Conservation (phyloP, 2,797 vertebrate species). For the Todus mexicanus region DNA sequence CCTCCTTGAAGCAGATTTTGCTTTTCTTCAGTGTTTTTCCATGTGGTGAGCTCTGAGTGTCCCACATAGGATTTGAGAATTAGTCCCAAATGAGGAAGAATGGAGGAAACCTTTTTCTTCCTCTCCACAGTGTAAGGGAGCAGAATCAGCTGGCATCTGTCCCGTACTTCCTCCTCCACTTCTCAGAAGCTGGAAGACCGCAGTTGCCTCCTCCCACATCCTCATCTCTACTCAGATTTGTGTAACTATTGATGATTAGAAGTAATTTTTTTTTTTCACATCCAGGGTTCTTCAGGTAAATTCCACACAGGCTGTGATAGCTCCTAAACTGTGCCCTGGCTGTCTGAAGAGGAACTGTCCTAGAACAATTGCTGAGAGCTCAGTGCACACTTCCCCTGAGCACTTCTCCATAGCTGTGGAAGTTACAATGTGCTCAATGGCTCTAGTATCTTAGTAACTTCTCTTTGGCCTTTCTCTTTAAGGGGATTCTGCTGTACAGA, state of each 20-base stretch:
- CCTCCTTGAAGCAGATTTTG: neutral
- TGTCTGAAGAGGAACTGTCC: slow-evolving; percentile 35
- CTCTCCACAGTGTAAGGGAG: neutral
- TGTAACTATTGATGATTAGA: slow-evolving; percentile 23
- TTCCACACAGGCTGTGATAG: slow-evolving; percentile 33
- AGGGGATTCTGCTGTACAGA: neutral
- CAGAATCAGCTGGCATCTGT: neutral
- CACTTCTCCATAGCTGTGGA: slow-evolving; percentile 51
- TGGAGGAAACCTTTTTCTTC: neutral
- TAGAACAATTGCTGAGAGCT: slow-evolving; percentile 20
- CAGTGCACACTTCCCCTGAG: slow-evolving; percentile 26
- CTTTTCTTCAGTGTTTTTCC: neutral
- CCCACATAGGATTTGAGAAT: neutral
- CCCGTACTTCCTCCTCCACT: neutral
- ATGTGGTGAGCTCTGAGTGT: neutral
- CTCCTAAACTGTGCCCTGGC: neutral
- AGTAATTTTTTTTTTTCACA: neutral
- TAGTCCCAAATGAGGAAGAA: neutral
- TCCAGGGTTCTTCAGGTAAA: slow-evolving; percentile 56
- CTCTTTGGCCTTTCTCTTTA: neutral
- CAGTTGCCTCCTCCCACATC: slow-evolving; percentile 36
- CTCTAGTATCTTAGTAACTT: neutral
- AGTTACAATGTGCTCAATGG: neutral
- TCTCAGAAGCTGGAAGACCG: slow-evolving; percentile 44
- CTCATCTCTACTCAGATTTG: neutral